Base-by-base conservation (phyloP, 2,797 vertebrate species). In the Semaprochilodus insignis region DNA sequence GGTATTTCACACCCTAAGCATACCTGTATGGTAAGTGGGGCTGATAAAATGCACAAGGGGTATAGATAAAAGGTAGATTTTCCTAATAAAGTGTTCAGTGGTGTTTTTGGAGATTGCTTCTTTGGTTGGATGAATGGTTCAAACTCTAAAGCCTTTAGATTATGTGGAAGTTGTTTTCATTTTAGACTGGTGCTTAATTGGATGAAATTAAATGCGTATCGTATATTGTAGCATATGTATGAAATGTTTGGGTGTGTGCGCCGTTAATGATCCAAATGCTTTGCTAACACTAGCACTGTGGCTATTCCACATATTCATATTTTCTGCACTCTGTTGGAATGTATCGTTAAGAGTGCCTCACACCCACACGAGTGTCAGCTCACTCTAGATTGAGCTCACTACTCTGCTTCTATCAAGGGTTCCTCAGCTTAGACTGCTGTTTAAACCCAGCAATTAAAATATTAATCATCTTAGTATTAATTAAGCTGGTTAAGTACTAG, bases 391-490 rank as follows among this genome's bases (percentile, higher is more conserved):
- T 65, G 70, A 44, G 73, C 62, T 79, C 27, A 31, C 75, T 71
- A 59, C 34, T 65, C 54, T 77, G 54, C 80, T 21, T 40, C 62
- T 34, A 44, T 80, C 72, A 82, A 74, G 70, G 74, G 81, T 78
- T 67, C 84, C 70, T 83, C 85, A 55, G 85, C 55, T 60, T 36
- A 55, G 19, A 84, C 87, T 70, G 27, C 87, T 92, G 91, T 91
- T 94, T 95, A 92, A 93, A 91, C 82, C 34, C 81, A 59, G 86
- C 90, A 96, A 92, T 95, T 96, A 95, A 96, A 94, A 96, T 94
- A 95, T 95, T 96, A 96, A 96, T 95, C 93, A 95, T 92, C 88
- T 89, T 92, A 88, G 93, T 95, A 95, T 97, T 96, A 96, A 97
- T 96, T 96, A 96, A 94, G 91, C 81, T 89, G 88, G 91, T 94